Evolutionary conservation across 2,113 vertebrate genomes (phyloP).

Genomic region (Tupaia chinensis): DNA sequence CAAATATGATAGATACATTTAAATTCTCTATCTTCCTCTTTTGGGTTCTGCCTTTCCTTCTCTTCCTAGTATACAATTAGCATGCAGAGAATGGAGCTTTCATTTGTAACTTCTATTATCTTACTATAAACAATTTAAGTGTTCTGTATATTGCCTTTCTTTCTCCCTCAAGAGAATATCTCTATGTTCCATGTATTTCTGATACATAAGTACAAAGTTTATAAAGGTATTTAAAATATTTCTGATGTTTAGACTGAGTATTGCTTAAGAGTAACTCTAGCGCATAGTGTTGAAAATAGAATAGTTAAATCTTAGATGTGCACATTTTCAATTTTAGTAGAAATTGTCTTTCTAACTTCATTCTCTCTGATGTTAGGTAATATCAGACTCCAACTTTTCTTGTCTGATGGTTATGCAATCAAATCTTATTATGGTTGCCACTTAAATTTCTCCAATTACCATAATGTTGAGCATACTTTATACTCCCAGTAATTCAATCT

Average conservation of each 20-base stretch:
- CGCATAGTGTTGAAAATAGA: not conserved
- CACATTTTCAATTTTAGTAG: not conserved
- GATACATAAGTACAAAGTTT: not conserved
- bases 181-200: not conserved
- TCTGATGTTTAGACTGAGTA: not conserved
- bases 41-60: not conserved
- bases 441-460: not conserved
- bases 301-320: not conserved
- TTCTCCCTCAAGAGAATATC: not conserved
- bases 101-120: not conserved
- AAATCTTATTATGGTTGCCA: not conserved
- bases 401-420: not conserved
- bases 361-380: not conserved
- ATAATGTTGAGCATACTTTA: not conserved
- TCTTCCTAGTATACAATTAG: not conserved
- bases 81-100: not conserved
- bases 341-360: not conserved
- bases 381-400: not conserved
- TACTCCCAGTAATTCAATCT: not conserved
- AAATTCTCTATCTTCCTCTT: not conserved
- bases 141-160: not conserved
- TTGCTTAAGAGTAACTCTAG: not conserved
- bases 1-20: not conserved
- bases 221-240: not conserved
- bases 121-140: not conserved